Conservation (phyloP, 37 sponge, comb jelly and placozoan genomes). For the Oscarella lobularis region DNA sequence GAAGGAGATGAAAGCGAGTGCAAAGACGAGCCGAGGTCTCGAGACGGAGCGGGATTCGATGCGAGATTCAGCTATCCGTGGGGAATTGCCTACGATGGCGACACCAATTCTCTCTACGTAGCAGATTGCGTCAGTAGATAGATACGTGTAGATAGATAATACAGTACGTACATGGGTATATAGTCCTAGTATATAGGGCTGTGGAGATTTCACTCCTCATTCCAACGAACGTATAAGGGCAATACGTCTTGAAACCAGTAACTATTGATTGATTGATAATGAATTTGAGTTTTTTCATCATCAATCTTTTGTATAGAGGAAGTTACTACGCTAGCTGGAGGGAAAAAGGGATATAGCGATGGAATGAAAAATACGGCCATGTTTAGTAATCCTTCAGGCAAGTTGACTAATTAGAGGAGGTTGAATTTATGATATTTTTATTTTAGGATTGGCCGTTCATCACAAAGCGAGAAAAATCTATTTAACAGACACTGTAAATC, state of each 20-base stretch:
- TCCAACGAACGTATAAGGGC: neutral
- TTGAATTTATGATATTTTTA: neutral
- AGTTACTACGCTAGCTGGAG: neutral
- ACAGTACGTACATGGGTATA: too few species aligned
- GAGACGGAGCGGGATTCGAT: neutral
- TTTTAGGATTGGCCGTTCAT: neutral
- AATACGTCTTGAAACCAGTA: neutral
- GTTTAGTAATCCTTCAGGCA: neutral
- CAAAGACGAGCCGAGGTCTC: neutral
- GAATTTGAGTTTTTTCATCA: too few species aligned
- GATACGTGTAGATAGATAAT: too few species aligned
- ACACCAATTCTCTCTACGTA: neutral
- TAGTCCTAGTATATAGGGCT: neutral
- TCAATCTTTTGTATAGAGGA: neutral
- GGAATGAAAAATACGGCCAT: neutral
- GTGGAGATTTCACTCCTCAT: neutral
- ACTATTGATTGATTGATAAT: neutral
- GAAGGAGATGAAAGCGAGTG: neutral
- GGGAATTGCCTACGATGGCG: neutral
- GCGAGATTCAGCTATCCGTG: neutral
- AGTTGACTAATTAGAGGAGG: neutral
- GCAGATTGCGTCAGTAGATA: neutral
- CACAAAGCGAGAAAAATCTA: neutral
- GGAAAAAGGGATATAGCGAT: neutral
- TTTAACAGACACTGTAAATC: neutral